Evolutionary conservation across 2,113 vertebrate species (phyloP), one percentile per base, ranked within the genome.

Genomic region (Boulengeromyrus knoepffleri): DNA sequence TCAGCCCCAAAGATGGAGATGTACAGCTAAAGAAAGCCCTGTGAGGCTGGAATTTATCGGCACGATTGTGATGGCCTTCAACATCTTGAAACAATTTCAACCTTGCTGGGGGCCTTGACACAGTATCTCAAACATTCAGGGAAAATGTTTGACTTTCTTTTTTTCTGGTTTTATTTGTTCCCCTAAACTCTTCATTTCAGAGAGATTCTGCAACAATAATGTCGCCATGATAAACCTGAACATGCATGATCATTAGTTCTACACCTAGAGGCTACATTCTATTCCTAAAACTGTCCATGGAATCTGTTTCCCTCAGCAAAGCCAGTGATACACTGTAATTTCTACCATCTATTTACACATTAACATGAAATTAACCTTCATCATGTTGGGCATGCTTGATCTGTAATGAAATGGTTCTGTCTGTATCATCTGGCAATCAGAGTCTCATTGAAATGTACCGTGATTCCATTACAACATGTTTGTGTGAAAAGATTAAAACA

Each of bases 21-120:
- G 49, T 19, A 49, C 85, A 66, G 39, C 49, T 56, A 46, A 13
- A 88, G 50, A 88, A 91, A 92, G 90, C 85, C 58, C 91, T 53
- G n/a, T 88, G 91, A 89, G 90, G 90, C 92, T 88, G 90, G 90
- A 92, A 92, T 92, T 92, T 90, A 92, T 85, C 80, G 12, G 89
- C 90, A 89, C 39, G 58, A 90, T 88, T 90, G 89, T 90, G 90
- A 89, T 92, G 91, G 90, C 92, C 91, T 92, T 89, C 62, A 89
- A 93, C 93, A 92, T 93, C 93, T 93, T 93, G 93, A 92, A 93
- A 90, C 92, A 93, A 93, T 93, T 91, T 90, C 45, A 88, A 86
- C 91, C 90, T 92, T 91, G 91, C 89, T 91, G 92, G 90, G 88
- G 91, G 91, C 91, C 80, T 88, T 85, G 56, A 91, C 80, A 86